Conservation (phyloP, 2,797 vertebrate genomes). For the Tragelaphus eurycerus region DNA sequence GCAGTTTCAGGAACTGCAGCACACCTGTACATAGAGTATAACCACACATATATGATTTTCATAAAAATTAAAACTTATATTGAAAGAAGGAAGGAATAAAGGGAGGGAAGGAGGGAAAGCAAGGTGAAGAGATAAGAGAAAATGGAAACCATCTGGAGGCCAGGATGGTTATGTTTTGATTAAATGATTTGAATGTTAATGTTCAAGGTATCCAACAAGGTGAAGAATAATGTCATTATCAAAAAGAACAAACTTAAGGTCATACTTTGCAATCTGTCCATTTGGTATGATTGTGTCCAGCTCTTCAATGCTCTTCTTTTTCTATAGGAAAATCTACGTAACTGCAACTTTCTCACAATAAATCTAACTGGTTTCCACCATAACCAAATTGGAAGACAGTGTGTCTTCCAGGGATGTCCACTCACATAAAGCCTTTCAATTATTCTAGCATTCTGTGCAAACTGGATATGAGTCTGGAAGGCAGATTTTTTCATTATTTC, state of each 20-base stretch:
- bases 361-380: not conserved
- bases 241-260: not conserved
- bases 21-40: not conserved
- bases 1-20: not conserved
- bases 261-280: not conserved
- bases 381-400: not conserved
- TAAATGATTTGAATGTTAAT: not conserved
- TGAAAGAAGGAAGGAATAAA: not conserved
- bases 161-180: not conserved
- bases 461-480: not conserved
- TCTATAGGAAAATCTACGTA: not conserved
- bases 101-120: not conserved
- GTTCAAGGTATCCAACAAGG: not conserved
- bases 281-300: not conserved
- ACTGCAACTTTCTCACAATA: not conserved
- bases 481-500: not conserved
- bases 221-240: not conserved
- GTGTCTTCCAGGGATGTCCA: not conserved
- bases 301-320: not conserved
- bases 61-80: not conserved
- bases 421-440: not conserved
- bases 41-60: not conserved
- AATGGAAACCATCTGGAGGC: not conserved
- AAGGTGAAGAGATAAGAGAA: not conserved
- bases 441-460: not conserved